phyloP scores from a whole-genome alignment of 2,797 vertebrate genomes.

The Prionace glauca region DNA sequence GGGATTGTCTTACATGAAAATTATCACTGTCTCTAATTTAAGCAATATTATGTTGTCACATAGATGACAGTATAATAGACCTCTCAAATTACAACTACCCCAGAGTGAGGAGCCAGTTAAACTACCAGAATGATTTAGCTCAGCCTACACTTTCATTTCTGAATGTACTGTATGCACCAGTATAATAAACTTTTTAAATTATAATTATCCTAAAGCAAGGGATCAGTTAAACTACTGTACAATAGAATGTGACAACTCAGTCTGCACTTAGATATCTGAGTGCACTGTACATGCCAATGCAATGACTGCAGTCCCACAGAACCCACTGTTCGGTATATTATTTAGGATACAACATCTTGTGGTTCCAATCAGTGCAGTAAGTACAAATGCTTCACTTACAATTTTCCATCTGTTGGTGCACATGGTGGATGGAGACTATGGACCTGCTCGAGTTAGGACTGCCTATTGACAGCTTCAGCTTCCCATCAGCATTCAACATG shows the following conservation, averaged over 20 bases:
- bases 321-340: not conserved
- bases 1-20: not conserved
- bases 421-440: not conserved
- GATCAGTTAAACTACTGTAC: not conserved
- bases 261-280: not conserved
- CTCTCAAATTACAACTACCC: not conserved
- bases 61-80: not conserved
- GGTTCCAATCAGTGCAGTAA: not conserved
- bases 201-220: not conserved
- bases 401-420: not conserved
- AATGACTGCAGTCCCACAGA: not conserved
- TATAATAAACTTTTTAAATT: not conserved
- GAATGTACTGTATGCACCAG: too few relatives aligned
- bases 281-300: not conserved
- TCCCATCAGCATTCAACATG: not conserved
- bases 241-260: not conserved
- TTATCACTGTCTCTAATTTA: not conserved
- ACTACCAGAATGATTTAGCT: too few relatives aligned
- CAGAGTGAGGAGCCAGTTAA: too few relatives aligned
- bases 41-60: not conserved
- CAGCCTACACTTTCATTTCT: too few relatives aligned
- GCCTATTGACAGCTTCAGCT: not conserved
- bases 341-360: not conserved
- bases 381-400: not conserved
- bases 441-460: not conserved